A percentile compares a stretch with the other conserved stretches of the same genome.
These are phyloP conservation scores for Bryconaethiops microstoma DNA, from an alignment of 2,797 vertebrate species.

Conservation along the genomic window DNA sequence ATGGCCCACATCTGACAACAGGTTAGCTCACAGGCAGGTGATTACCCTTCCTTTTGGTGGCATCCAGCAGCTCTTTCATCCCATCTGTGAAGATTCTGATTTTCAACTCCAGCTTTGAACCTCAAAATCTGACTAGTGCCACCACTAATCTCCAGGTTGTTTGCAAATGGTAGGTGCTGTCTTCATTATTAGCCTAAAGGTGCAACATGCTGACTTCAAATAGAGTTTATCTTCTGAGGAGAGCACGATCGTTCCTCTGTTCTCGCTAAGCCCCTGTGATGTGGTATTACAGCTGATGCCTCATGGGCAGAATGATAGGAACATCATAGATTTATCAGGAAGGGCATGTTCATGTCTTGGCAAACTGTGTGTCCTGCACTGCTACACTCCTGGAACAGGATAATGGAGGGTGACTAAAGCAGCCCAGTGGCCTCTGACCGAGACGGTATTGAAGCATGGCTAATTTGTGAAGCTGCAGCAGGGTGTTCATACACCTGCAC, in stretches of 20 bases:
- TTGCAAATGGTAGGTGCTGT: slow-evolving; percentile 54
- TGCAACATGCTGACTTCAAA: slow-evolving; percentile 48
- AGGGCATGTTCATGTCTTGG: slow-evolving; percentile 43
- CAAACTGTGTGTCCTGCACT: slow-evolving; percentile 36
- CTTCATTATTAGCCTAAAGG: slow-evolving; percentile 38
- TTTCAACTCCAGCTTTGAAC: slow-evolving; percentile 53
- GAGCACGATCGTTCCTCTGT: slow-evolving; percentile 16
- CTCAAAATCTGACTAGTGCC: slow-evolving; percentile 68
- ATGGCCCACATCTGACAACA: slow-evolving; percentile 72
- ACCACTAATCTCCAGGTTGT: slow-evolving; percentile 59
- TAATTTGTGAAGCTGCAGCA: slow-evolving; percentile 44
- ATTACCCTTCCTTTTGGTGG: slow-evolving; percentile 62
- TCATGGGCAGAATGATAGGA: slow-evolving; percentile 22
- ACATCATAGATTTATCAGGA: slow-evolving; percentile 30
- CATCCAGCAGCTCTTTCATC: slow-evolving; percentile 72
- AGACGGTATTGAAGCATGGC: slow-evolving; percentile 41
- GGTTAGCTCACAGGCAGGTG: slow-evolving; percentile 61
- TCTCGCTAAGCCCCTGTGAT: slow-evolving; percentile 36
- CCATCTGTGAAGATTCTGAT: slow-evolving; percentile 67
- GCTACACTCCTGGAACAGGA: slow-evolving; percentile 10
- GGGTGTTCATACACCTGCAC: slow-evolving; percentile 40
- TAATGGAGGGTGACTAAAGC: slow-evolving; percentile 55
- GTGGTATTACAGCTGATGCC: slow-evolving; percentile 35
- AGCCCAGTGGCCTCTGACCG: slow-evolving; percentile 42
- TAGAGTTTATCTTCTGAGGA: slow-evolving; percentile 49